A percentile compares a stretch with the other conserved stretches of the same genome.
Conservation (phyloP, 2,888 invertebrate genomes). For the Catocala sponsa region DNA sequence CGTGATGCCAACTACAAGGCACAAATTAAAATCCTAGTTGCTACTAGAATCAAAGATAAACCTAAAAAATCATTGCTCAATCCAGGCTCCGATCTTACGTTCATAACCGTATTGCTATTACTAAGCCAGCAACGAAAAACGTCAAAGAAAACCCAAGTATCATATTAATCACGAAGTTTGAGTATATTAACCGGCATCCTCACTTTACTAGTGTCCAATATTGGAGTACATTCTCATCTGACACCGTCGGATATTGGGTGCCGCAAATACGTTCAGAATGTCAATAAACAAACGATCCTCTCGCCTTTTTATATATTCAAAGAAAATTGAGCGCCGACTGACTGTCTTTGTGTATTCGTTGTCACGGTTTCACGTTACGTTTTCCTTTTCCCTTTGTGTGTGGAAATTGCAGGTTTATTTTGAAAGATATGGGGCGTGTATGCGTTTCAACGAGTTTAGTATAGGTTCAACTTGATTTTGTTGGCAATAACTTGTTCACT, state of each 20-base stretch:
- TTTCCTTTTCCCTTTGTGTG: slow-evolving; percentile 15
- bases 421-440: not conserved
- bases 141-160: no score
- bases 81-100: no score
- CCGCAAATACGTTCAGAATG: slow-evolving; percentile 27
- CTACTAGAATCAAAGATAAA: no score
- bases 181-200: slow-evolving; percentile 17
- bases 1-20: no score
- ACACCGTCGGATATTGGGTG: slow-evolving; percentile 44
- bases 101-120: no score
- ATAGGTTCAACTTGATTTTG: no score
- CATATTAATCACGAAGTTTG: no score
- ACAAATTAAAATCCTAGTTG: no score
- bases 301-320: slow-evolving; percentile 33
- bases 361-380: slow-evolving; percentile 16
- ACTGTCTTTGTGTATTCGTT: slow-evolving; percentile 20
- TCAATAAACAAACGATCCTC: slow-evolving; percentile 46
- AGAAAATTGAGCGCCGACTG: slow-evolving; percentile 32
- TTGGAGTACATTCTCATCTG: slow-evolving; percentile 21
- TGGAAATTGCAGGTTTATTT: slow-evolving; percentile 4
- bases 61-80: no score
- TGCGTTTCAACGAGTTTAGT: not conserved
- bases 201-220: slow-evolving; percentile 16
- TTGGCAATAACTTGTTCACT: no score
- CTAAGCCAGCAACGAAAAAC: no score